phyloP scores from a whole-genome alignment of 2,113 vertebrate species.

The Thunnus thynnus region DNA sequence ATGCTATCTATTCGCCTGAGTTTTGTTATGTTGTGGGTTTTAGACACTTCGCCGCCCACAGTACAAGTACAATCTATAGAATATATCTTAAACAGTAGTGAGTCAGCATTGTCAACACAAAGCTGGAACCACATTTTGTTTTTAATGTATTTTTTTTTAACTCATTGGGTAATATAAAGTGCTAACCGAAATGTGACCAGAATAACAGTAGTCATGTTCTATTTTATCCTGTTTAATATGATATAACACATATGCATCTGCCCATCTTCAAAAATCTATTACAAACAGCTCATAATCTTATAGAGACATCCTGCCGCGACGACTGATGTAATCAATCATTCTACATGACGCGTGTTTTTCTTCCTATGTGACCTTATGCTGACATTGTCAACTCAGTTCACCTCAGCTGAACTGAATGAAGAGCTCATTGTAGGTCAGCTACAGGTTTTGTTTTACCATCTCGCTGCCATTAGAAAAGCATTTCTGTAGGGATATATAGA shows the following conservation, averaged over 20 bases:
- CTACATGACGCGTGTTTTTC: not conserved
- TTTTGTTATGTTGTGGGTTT: constrained; percentile 19
- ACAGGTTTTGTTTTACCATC: constrained; percentile 1
- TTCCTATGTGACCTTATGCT: not conserved
- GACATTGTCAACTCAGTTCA: not conserved
- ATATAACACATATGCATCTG: not conserved
- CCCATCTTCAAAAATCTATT: not conserved
- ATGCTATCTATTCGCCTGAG: constrained; percentile 13
- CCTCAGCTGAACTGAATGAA: not conserved
- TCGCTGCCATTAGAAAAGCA: constrained; percentile 24
- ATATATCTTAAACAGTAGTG: constrained; percentile 34
- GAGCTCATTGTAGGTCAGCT: not conserved
- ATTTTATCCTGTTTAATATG: not conserved
- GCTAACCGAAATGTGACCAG: not conserved
- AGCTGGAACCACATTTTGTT: constrained; percentile 6
- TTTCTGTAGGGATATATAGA: constrained; percentile 44
- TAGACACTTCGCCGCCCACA: constrained; percentile 35
- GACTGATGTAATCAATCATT: constrained; percentile 12
- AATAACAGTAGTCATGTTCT: not conserved
- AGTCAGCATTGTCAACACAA: constrained; percentile 55
- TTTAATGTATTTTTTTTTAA: not conserved
- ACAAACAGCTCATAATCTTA: not conserved
- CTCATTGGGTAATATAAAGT: constrained; percentile 5
- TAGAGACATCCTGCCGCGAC: not conserved
- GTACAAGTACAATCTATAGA: constrained; percentile 28